Evolutionary conservation across 2,113 vertebrate genomes (phyloP), one percentile per base, ranked within the genome.

Genomic region (Fregetta grallaria): DNA sequence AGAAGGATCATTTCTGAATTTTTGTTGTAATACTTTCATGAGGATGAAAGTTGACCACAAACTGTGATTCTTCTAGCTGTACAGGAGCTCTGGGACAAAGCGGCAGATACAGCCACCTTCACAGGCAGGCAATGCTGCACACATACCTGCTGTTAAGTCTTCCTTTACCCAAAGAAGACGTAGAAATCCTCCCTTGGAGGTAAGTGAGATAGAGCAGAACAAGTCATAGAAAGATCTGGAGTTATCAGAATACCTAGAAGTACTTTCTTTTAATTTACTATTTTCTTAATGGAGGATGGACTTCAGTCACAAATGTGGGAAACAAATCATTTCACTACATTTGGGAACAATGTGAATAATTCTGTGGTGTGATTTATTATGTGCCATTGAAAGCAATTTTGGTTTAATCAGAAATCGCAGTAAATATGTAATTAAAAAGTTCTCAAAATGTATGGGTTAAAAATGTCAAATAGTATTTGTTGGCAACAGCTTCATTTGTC

Each of bases 401-500:
- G 22, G 45, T 66, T 95, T 82, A 91, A 90, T 85, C 84, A 78
- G 80, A 92, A 90, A 65, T 85, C 77, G 50, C 36, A 72, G 36
- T 53, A 92, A 93, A 82, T 86, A 61, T 47, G 73, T 91, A 87
- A 92, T 91, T 95, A 90, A 92, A 82, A 90, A 66, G 49, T 77
- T 94, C 55, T 86, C 42, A 93, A 70, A 93, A 83, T 67, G 11
- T 53, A 63, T 82, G 70, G 80, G 77, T 94, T 95, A 88, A 92
- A 94, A 81, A 90, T 94, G 77, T 92, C 89, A 88, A 66, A 49
- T 26, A 50, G 10, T 79, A 47, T 73, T 86, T 34, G 40, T 82
- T 76, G 88, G 34, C 89, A 92, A 82, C 66, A 76, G 62, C 73
- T 91, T 94, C 65, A 91, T 97, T 95, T 89, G 73, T 94, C 77